Base-by-base conservation (phyloP, 2,797 vertebrate species). In the Scolopax bukidnonensis region DNA sequence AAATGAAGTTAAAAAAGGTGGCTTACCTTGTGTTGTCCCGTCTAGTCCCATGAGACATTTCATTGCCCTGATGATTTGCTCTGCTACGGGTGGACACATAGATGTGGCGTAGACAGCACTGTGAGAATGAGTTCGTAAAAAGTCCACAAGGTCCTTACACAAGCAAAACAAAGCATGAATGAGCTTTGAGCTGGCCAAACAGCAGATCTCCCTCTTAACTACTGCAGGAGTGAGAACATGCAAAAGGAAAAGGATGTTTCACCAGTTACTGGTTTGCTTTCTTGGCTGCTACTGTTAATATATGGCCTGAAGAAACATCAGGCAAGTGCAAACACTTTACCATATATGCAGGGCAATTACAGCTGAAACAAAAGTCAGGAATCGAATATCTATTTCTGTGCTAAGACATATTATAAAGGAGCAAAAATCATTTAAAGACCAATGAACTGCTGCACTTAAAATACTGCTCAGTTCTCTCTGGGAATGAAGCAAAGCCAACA, bases 41-140 rank as follows among this genome's bases (percentile, higher is more conserved):
- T 99, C 98, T 80, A 97, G 93, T 97, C 98, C 99, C 98, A 99
- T 99, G 96, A 99, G 97, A 89, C 98, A 97, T 96, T 98, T 99
- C 96, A 99, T 98, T 11, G 98, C 98, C 40, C 98, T 98, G 96
- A 99, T 98, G 98, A 99, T 97, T 96, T 99, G 99, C 96, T 99
- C 98, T 10, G 98, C 97, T 61, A 99, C 87, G 0, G 98, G 97
- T 1, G 99, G 98, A 82, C 98, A 99, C 99, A 99, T 99, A 33
- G 99, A 98, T 0, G 98, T 93, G 87, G 98, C 98, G 11, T 99
- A 99, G 21, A 98, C 97, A 27, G 98, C 98, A 25, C 98, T 99
- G 96, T 99, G 99, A 57, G 99, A 99, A 88, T 98, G 97, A 85
- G 94, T 92, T 50, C 99, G 98, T 94, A 99, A 97, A 96, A 99